phyloP scores from a whole-genome alignment of 2,797 vertebrate genomes.

The Megalops cyprinoides region DNA sequence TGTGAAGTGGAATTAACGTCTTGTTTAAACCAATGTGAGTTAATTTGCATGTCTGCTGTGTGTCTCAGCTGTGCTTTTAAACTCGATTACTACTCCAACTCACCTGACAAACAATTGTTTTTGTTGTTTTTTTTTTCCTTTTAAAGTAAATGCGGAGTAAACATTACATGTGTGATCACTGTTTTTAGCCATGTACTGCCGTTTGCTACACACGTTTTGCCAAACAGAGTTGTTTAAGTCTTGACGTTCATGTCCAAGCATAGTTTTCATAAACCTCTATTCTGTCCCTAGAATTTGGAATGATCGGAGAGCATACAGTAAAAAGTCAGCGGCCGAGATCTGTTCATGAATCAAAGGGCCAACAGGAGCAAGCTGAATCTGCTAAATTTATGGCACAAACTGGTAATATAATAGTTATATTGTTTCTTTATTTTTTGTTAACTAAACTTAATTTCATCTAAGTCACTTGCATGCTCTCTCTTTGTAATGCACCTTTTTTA shows the following conservation, averaged over 20 bases:
- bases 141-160: slow-evolving; percentile 67
- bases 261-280: slow-evolving; percentile 99
- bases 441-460: slow-evolving; percentile 89
- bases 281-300: slow-evolving; percentile 99
- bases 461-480: slow-evolving; percentile 96
- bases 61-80: slow-evolving; percentile 79
- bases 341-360: slow-evolving; percentile 99
- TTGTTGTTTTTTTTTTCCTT: slow-evolving; percentile 77
- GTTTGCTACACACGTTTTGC: slow-evolving; percentile 66
- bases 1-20: slow-evolving; percentile 43
- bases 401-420: slow-evolving; percentile 99
- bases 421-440: slow-evolving; percentile 83
- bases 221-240: slow-evolving; percentile 72
- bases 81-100: slow-evolving; percentile 80
- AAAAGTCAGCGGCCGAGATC: slow-evolving; percentile 99
- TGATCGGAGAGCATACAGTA: slow-evolving; percentile 99
- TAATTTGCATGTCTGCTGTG: slow-evolving; percentile 83
- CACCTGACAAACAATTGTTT: slow-evolving; percentile 75
- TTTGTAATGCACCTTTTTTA: slow-evolving; percentile 81
- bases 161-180: slow-evolving; percentile 77
- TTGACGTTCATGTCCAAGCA: slow-evolving; percentile 72
- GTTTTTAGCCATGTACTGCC: slow-evolving; percentile 77
- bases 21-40: slow-evolving; percentile 64
- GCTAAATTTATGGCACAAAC: slow-evolving; percentile 99
- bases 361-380: slow-evolving; percentile 99